Evolutionary conservation across 2,797 vertebrate species (phyloP).

Genomic region (Acropternis orthonyx): DNA sequence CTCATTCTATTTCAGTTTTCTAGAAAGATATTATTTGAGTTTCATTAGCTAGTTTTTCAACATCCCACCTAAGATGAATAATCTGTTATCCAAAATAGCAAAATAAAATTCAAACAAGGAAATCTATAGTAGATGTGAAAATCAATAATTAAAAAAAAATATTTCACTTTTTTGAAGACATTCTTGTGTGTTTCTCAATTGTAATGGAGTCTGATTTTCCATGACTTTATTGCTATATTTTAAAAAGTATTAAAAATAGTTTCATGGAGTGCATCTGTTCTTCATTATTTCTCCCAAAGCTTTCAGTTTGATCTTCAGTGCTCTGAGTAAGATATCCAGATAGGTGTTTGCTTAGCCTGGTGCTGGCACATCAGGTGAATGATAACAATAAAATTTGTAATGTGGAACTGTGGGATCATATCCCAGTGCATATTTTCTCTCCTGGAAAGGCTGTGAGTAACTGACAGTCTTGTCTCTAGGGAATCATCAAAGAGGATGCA

Average conservation of each 20-base stretch:
- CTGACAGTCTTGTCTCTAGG: background rate
- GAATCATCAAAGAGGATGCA: background rate
- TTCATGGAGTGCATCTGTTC: background rate
- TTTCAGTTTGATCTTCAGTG: background rate
- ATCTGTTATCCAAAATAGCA: background rate
- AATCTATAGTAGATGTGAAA: background rate
- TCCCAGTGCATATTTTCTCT: background rate
- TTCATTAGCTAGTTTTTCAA: background rate
- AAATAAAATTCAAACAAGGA: background rate
- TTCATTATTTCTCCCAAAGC: background rate
- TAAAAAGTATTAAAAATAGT: background rate
- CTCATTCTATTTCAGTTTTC: background rate
- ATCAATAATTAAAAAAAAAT: accelerated
- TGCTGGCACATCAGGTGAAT: background rate
- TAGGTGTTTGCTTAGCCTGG: background rate
- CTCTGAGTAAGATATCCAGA: background rate
- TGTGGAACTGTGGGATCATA: background rate
- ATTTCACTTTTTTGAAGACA: background rate
- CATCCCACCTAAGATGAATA: background rate
- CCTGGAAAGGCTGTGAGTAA: background rate
- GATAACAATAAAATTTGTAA: background rate
- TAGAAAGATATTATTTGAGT: background rate
- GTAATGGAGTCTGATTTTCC: background rate
- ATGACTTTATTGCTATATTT: background rate
- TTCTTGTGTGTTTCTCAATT: background rate